Percentiles rank a stretch among this genome's conserved stretches.
Evolutionary conservation across 2,113 vertebrate genomes (phyloP).

Genomic region (Phalacrocorax pelagicus): DNA sequence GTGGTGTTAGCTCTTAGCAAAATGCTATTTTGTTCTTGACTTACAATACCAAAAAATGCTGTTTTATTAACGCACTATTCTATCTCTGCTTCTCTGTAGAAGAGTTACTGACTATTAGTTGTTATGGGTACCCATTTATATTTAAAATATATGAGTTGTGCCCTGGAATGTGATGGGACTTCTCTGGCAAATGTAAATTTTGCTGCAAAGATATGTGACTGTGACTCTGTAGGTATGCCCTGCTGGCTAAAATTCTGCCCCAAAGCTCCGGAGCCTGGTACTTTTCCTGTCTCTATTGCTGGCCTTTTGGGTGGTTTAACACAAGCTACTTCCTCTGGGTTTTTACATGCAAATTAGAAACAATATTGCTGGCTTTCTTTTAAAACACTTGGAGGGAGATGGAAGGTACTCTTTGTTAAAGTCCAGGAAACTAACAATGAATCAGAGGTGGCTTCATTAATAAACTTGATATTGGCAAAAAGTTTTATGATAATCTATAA

Average conservation of each 20-base stretch:
- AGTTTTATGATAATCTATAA: background rate
- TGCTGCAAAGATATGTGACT: background rate
- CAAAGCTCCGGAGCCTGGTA: background rate
- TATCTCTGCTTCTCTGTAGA: background rate
- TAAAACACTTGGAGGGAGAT: background rate
- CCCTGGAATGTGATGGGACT: background rate
- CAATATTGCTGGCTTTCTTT: background rate
- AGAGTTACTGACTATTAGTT: background rate
- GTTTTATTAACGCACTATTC: background rate
- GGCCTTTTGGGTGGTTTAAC: background rate
- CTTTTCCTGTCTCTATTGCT: accelerated
- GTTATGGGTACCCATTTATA: background rate
- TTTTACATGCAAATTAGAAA: background rate
- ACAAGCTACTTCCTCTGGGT: background rate
- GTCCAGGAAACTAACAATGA: background rate
- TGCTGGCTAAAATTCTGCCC: background rate
- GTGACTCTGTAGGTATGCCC: background rate
- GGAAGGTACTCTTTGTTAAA: background rate
- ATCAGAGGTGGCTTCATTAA: background rate
- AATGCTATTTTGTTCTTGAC: background rate
- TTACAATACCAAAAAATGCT: background rate
- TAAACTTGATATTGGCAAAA: background rate
- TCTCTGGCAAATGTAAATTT: background rate
- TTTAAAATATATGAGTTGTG: background rate
- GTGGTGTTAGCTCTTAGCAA: background rate